Conservation (phyloP, 2,888 invertebrate species). For the Oscheius onirici region DNA sequence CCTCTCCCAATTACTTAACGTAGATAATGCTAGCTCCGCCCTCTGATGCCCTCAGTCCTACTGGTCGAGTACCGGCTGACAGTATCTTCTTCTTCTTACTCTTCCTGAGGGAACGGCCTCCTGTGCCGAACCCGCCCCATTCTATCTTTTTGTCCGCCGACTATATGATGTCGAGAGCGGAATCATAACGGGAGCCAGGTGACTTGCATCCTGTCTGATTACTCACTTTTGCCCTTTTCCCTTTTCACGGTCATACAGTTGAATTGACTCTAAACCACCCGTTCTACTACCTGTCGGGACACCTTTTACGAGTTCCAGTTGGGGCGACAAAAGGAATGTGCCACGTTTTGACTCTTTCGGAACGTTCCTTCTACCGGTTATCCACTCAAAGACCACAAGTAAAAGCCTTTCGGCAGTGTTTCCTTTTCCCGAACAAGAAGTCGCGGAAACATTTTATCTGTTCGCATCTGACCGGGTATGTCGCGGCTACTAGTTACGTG, state of each 20-base stretch:
- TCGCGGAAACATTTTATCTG: conserved; percentile 37
- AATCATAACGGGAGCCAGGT: conserved; percentile 32
- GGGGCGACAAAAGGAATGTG: not conserved
- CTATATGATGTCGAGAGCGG: conserved; percentile 33
- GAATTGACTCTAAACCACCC: not conserved
- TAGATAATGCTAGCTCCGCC: conserved; percentile 32
- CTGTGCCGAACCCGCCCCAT: conserved; percentile 23
- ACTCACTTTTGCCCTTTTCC: too few relatives aligned
- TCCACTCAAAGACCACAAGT: not conserved
- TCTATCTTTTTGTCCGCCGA: conserved; percentile 24
- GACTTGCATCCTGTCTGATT: conserved; percentile 7
- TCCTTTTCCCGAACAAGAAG: not conserved
- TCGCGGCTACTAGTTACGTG: conserved; percentile 26
- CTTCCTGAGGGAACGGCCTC: not conserved
- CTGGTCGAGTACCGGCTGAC: conserved; percentile 28
- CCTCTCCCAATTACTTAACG: conserved; percentile 34
- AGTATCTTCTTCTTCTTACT: not conserved
- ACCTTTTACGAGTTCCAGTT: not conserved
- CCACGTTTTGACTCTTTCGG: not conserved
- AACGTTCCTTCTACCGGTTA: not conserved
- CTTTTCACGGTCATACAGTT: too few relatives aligned
- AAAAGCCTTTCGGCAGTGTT: not conserved
- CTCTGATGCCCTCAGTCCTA: conserved; percentile 20
- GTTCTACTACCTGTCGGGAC: not conserved
- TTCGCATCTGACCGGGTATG: conserved; percentile 26